Evolutionary conservation across 2,797 vertebrate species (phyloP).

Genomic region (Sylvilagus floridanus): DNA sequence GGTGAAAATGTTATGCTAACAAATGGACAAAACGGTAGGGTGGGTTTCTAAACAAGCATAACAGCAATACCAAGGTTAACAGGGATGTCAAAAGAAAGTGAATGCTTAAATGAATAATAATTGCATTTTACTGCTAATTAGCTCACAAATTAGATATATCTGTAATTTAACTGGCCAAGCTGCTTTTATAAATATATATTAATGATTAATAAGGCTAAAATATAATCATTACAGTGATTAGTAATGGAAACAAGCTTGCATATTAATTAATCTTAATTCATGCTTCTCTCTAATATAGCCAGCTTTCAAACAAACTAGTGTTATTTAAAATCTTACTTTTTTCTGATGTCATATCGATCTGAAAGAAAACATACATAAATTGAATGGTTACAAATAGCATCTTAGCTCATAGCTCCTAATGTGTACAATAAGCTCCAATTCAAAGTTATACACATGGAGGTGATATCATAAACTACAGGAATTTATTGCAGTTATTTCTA

Average conservation of each 20-base stretch:
- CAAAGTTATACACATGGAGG: not conserved
- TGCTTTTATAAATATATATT: conserved; percentile 80
- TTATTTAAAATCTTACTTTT: conserved; percentile 95
- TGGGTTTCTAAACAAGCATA: conserved; percentile 87
- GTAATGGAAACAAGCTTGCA: conserved; percentile 85
- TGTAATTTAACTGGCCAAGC: conserved; percentile 81
- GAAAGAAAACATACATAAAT: conserved; percentile 87
- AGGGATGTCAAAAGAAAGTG: conserved; percentile 88
- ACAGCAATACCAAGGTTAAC: conserved; percentile 92
- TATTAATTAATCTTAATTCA: conserved; percentile 85
- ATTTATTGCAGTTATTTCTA: not conserved
- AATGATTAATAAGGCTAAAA: conserved; percentile 76
- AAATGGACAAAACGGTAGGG: conserved; percentile 85
- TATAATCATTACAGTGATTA: conserved; percentile 80
- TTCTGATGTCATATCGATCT: conserved; percentile 93
- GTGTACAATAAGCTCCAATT: not conserved
- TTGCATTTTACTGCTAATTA: conserved; percentile 81
- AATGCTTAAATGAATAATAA: conserved; percentile 87
- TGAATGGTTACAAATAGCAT: conserved; percentile 60
- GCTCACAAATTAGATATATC: conserved; percentile 72
- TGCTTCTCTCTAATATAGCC: conserved; percentile 85
- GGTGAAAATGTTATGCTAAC: conserved; percentile 85
- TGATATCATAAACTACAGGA: not conserved
- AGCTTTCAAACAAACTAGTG: conserved; percentile 82
- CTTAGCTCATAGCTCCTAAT: conserved; percentile 6